Evolutionary conservation across 1,140 invertebrate genomes (phyloP).

Genomic region (Sitodiplosis mosellana): DNA sequence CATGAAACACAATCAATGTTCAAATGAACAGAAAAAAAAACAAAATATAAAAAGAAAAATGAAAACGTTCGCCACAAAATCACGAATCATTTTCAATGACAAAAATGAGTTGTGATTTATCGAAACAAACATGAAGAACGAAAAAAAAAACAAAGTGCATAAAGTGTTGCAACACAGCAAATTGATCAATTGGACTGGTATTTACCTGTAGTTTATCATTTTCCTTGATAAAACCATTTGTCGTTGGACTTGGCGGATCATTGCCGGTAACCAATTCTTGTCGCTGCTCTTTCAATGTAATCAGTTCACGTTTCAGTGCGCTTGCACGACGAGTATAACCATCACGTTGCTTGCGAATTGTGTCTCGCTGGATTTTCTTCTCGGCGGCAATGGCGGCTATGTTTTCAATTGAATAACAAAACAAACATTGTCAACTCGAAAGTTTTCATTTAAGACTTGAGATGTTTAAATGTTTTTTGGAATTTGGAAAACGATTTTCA

Average conservation of each 20-base stretch:
- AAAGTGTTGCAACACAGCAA: neutral
- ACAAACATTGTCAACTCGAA: conserved; percentile 1
- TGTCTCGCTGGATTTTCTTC: conserved; percentile 57
- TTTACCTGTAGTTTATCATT: conserved; percentile 62
- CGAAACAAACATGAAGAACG: neutral
- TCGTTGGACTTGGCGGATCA: conserved; percentile 41
- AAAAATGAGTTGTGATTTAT: neutral
- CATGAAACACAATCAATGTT: neutral
- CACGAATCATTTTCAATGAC: neutral
- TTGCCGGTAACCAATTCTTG: conserved; percentile 44
- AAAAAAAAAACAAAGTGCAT: neutral
- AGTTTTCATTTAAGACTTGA: neutral
- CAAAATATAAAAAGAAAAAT: neutral
- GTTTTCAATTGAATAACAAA: too few relatives aligned
- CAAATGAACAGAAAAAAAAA: neutral
- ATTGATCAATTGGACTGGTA: conserved; percentile 5
- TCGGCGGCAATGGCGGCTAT: conserved; percentile 56
- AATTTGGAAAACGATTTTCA: neutral
- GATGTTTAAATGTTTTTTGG: neutral
- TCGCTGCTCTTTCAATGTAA: conserved; percentile 53
- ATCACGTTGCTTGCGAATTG: conserved; percentile 52
- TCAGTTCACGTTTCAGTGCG: conserved; percentile 51
- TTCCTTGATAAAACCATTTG: conserved; percentile 51
- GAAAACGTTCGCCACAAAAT: neutral
- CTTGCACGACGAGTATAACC: conserved; percentile 54